These are phyloP conservation scores for Molossus molossus DNA, from an alignment of 2,797 vertebrate genomes.

Conservation along the genomic window DNA sequence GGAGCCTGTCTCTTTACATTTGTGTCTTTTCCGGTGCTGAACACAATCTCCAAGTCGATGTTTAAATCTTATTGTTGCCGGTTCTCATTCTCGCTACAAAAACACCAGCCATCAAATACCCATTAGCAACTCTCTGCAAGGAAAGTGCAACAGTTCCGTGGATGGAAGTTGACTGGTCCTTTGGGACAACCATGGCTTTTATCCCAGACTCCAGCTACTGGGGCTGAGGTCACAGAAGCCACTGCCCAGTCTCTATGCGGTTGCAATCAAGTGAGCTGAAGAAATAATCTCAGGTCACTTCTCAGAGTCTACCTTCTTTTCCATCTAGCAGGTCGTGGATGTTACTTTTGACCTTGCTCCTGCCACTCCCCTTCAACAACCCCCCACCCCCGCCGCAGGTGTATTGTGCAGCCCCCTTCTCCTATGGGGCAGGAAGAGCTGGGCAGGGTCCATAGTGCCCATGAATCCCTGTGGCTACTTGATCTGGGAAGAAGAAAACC, in stretches of 20 bases:
- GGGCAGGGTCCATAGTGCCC: not conserved
- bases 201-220: not conserved
- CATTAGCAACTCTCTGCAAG: not conserved
- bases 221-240: slow-evolving; percentile 8
- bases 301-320: not conserved
- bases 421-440: not conserved
- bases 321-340: not conserved
- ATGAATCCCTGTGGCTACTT: not conserved
- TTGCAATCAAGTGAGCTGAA: not conserved
- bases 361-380: accelerated
- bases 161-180: not conserved
- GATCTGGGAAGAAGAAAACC: not conserved
- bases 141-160: not conserved
- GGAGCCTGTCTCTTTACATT: not conserved
- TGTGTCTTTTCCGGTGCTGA: not conserved
- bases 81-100: not conserved
- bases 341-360: not conserved
- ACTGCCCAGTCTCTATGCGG: not conserved
- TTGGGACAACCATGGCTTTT: not conserved
- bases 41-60: not conserved
- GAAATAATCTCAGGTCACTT: not conserved
- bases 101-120: not conserved
- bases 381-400: not conserved
- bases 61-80: not conserved
- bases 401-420: not conserved